Percentiles rank a stretch among this genome's conserved stretches.
Conservation (phyloP, 2,888 invertebrate species). For the Aspidiotus rigidus region DNA sequence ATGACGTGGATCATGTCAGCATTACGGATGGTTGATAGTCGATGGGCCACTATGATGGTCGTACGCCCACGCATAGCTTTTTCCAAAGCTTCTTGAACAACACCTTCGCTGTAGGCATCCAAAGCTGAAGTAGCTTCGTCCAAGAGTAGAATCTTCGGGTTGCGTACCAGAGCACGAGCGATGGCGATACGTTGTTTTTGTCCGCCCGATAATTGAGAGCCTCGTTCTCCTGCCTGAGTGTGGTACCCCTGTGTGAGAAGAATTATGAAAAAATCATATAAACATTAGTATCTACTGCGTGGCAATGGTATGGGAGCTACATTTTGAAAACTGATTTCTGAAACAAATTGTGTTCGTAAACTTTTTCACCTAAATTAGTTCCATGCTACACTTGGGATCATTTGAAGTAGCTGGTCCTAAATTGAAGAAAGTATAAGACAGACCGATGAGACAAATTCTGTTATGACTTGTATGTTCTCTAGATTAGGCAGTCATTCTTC, state of each 20-base stretch:
- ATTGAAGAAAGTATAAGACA: no score
- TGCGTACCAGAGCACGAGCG: conserved; percentile 82
- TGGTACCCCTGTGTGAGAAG: conserved; percentile 60
- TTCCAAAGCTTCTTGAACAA: conserved; percentile 82
- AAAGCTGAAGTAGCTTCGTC: conserved; percentile 96
- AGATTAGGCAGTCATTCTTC: no score
- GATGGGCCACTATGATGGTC: conserved; percentile 88
- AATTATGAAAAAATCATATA: no score
- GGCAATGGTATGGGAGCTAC: no score
- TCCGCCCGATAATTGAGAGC: conserved; percentile 82
- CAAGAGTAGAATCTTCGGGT: conserved; percentile 75
- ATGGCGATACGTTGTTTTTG: conserved; percentile 93
- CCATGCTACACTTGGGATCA: no score
- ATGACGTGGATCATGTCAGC: conserved; percentile 88
- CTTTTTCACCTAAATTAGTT: no score
- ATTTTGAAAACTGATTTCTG: no score
- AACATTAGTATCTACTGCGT: no score
- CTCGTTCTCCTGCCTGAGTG: conserved; percentile 81
- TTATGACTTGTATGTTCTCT: no score
- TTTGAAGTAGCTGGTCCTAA: no score
- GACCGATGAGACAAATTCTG: no score
- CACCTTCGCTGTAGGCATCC: conserved; percentile 82
- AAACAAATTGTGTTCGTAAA: no score
- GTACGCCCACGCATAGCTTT: conserved; percentile 75
- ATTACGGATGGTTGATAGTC: conserved; percentile 80